A percentile compares a stretch with the other conserved stretches of the same genome.
These are phyloP conservation scores for Acropternis orthonyx DNA, from an alignment of 2,797 vertebrate species.

Conservation along the genomic window DNA sequence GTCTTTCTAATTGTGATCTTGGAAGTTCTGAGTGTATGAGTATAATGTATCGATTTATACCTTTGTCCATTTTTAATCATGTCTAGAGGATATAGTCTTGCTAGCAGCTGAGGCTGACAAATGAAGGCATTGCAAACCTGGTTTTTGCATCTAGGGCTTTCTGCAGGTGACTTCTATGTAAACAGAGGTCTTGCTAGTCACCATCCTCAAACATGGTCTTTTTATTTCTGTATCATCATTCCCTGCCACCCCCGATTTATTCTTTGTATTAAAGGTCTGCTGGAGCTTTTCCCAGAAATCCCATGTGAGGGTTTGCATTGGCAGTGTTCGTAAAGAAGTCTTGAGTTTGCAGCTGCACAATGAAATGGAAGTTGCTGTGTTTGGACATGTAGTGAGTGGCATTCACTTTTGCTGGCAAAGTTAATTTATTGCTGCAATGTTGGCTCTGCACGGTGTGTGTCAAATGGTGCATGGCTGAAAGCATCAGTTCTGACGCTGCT, in stretches of 20 bases:
- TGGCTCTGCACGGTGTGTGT: background rate
- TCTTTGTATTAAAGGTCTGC: background rate
- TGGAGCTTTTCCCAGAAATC: background rate
- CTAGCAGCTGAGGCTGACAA: background rate
- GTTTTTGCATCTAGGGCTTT: background rate
- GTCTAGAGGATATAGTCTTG: background rate
- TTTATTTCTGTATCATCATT: background rate
- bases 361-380: background rate
- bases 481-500: background rate
- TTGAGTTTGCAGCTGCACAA: background rate
- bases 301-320: background rate
- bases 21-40: background rate
- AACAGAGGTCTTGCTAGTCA: background rate
- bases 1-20: background rate
- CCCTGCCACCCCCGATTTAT: rapidly evolving
- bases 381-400: background rate
- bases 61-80: background rate
- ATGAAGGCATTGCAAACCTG: background rate
- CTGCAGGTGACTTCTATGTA: background rate
- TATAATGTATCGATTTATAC: background rate
- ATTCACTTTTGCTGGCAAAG: background rate
- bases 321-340: background rate
- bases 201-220: background rate
- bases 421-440: background rate
- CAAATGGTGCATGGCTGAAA: background rate